Base-by-base conservation (phyloP, 2,888 invertebrate species). In the Philereme transversata region DNA sequence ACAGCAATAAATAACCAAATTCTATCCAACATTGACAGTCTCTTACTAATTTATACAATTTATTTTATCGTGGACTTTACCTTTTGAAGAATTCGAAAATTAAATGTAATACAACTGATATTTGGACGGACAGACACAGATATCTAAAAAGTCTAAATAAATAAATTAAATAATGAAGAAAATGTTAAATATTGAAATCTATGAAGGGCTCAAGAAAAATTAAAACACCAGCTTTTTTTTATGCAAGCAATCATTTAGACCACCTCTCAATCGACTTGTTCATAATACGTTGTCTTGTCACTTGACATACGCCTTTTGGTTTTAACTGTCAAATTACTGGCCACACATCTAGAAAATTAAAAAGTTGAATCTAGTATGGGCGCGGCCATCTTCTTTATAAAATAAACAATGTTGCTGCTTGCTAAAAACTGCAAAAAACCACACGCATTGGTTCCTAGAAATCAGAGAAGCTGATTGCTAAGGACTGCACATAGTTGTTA, bases 51-150 rank as follows among this genome's bases (percentile, higher is more conserved):
- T 82, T 87, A 75, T 88, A 88, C 84, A 88, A 78, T 69, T 73
- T 77, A 79, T 41, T 40, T 82, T 82, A 84, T 87, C 76, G 76
- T 76, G 62, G 69, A 79, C 81, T 86, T 84, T 84, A 87, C 80
- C 86, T 69, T 74, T 75, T 64, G 50, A 61, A 70, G 72, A 69
- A 38, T 70, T 64, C 62, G 51, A 72, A 74, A 70, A 57, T 8
- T 64, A 62, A 60, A 64, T 72, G 74, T 71, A 71, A 73, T 74
- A 72, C 74, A 82, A 82, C 75, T 73, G 71, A 79, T 79, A 78
- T 72, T 82, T 90, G 91, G 91, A 92, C 91, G 91, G 91, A 92
- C 87, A 89, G 89, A 89, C 83, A 84, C 73, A 88, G 83, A 84
- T 81, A 77, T 9, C 77, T 82, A 83, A 78, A 76, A 62, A 73